Base-by-base conservation (phyloP, 2,113 vertebrate genomes). In the Hylia prasina region DNA sequence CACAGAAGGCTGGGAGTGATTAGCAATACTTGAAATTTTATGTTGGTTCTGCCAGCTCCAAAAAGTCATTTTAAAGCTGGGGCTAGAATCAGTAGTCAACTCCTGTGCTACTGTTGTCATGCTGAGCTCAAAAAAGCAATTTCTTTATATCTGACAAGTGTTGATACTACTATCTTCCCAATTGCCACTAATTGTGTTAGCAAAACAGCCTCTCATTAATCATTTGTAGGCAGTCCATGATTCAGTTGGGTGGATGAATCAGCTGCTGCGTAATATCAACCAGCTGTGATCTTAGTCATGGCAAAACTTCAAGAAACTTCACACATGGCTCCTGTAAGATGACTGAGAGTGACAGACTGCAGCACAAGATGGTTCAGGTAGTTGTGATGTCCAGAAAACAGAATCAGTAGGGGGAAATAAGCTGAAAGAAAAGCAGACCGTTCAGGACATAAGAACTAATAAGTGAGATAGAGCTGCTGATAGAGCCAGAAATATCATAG, bases 231-330 rank as follows among this genome's bases (percentile, higher is more conserved):
- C 75, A 94, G 68, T 16, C 64, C n/a, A 27, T 93, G 93, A 96
- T 96, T 96, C 92, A 96, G 71, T 18, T 54, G 60, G 56, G 44
- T 93, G 92, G 60, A 81, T 4, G 47, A 95, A 88, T 95, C 76
- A 50, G 33, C 63, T n/a, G 42, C 58, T 86, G 86, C 76, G 12
- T 82, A 85, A 80, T 90, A 90, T 82, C 70, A 91, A 28, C 33
- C 92, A 94, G 56, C 85, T 92, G 88, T 83, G 75, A 82, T 93
- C 64, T 93, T 95, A 93, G 69, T 95, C 76, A 88, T 9, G 31
- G 56, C 50, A 78, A 47, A 88, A 69, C 27, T 75, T 91, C 54
- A 77, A 70, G 60, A 86, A 93, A 87, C 60, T 87, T 93, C 82
- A 90, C 23, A 11, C 23, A 47, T 8, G 11, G 23, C 19, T 61